Evolutionary conservation across 2,113 vertebrate genomes (phyloP).

Genomic region (Pelecanoides urinatrix): DNA sequence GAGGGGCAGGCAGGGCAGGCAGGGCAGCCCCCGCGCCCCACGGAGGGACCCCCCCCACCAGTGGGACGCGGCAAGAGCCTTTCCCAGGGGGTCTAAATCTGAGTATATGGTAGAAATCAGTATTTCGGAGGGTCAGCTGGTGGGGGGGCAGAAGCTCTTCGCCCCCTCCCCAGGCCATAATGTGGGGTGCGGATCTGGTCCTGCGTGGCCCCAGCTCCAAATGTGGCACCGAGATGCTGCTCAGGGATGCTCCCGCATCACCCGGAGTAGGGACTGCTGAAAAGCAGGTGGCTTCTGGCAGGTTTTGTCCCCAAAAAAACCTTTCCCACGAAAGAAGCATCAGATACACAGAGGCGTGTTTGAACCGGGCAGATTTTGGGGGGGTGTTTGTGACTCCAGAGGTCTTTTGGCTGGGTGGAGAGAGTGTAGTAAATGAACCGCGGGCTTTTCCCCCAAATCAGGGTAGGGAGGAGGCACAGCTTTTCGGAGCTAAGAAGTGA

Average conservation of each 20-base stretch:
- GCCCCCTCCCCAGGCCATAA: fast-evolving
- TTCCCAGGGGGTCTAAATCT: not conserved
- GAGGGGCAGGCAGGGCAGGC: not conserved
- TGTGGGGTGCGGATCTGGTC: fast-evolving
- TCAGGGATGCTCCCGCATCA: not conserved
- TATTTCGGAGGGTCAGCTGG: not conserved
- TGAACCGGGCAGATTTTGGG: not conserved
- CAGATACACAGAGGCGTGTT: fast-evolving
- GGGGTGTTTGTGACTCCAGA: too few species aligned
- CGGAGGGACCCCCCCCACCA: not conserved
- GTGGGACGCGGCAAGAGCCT: not conserved
- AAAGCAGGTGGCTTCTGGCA: not conserved
- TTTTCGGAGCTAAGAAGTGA: not conserved
- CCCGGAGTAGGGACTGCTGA: fast-evolving
- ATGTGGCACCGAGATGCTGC: fast-evolving
- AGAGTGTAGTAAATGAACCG: too few species aligned
- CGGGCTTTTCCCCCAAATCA: fast-evolving
- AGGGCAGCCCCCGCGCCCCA: fast-evolving
- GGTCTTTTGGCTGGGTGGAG: too few species aligned
- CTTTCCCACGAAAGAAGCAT: not conserved
- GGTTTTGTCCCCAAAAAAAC: not conserved
- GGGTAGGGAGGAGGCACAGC: not conserved
- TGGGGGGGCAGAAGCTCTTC: not conserved
- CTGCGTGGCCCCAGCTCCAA: fast-evolving
- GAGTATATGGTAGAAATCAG: fast-evolving